Evolutionary conservation across 2,797 vertebrate genomes (phyloP), one percentile per base, ranked within the genome.

Genomic region (Enteromius thamalakanensis): DNA sequence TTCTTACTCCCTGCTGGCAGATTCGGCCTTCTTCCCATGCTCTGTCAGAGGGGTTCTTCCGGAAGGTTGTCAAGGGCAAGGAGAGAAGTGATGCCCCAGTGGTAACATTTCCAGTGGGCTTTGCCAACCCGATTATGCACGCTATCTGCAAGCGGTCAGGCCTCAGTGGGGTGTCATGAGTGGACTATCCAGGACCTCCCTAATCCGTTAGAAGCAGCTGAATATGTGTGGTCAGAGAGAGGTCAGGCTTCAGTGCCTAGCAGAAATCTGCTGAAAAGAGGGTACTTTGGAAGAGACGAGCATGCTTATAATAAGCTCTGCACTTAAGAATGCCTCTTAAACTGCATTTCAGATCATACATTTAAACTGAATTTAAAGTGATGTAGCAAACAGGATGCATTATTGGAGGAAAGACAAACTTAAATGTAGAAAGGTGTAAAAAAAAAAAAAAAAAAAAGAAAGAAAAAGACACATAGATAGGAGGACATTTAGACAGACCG

Each of bases 1-100:
- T 67, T 64, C 76, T 75, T 34, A 1, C 68, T 80, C 23, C 81
- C 32, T 12, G 15, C 62, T 82, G 75, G 81, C 86, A 87, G 69
- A 65, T 34, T 62, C 11, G 15, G 65, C 69, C 71, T 47, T 81
- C 69, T 47, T 76, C 85, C 71, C 75, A 76, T 60, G 58, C 65
- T 76, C 51, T 78, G 65, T 86, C 69, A 81, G 68, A 83, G 0
- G 75, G 58, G 45, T 84, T 64, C 51, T 55, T 79, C 17, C 79
- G 75, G 67, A 80, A 82, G 65, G 65, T 76, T 74, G 53, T 83
- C 74, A 79, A 65, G 58, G 19, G 21, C 40, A 51, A 51, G 64
- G 74, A 32, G 58, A 34, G 60, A 29, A 84, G 23, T 23, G 23
- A 37, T 82, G 32, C 72, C 53, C 69, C 8, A 55, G 51, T 55